phyloP scores from a whole-genome alignment of 2,113 vertebrate species.

The Girardinichthys multiradiatus region DNA sequence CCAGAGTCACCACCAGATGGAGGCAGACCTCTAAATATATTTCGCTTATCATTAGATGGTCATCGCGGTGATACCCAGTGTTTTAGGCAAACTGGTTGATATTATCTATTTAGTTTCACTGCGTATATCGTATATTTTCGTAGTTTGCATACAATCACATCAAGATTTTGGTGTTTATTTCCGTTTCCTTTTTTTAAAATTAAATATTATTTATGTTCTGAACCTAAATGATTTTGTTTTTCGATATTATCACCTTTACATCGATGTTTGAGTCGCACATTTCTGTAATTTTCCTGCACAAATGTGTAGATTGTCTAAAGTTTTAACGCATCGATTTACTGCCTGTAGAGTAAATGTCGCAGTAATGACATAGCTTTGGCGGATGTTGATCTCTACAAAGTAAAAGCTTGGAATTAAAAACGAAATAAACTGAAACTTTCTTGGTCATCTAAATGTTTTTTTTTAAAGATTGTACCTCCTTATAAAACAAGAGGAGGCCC shows the following conservation, averaged over 20 bases:
- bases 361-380: neutral
- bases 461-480: neutral
- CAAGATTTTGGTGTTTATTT: neutral
- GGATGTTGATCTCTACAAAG: conserved; percentile 49
- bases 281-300: neutral
- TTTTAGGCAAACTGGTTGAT: neutral
- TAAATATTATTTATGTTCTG: neutral
- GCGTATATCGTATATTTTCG: neutral
- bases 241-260: neutral
- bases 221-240: neutral
- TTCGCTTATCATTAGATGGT: neutral
- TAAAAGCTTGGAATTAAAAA: conserved; percentile 42
- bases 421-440: neutral
- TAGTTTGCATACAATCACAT: neutral
- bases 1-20: conserved; percentile 59
- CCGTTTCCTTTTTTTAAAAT: neutral
- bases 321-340: conserved; percentile 54
- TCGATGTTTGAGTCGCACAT: neutral
- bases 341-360: neutral
- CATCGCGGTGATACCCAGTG: neutral
- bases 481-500: accelerated
- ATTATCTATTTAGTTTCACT: neutral
- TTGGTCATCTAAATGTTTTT: neutral
- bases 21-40: conserved; percentile 19
- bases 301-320: conserved; percentile 35